Evolutionary conservation across 2,113 vertebrate species (phyloP).

Genomic region (Uropsilus gracilis): DNA sequence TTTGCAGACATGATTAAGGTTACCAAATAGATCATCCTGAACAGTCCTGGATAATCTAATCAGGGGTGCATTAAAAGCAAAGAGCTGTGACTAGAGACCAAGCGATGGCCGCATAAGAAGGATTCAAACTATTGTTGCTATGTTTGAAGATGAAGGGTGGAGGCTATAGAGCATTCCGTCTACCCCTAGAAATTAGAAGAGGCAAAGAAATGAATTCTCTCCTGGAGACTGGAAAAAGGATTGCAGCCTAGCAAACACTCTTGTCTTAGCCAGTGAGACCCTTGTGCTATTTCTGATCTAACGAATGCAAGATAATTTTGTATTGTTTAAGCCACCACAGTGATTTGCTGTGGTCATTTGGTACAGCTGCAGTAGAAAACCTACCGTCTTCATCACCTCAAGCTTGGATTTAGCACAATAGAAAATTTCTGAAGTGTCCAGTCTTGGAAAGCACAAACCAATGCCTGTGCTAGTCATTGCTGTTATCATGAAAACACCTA

Average conservation of each 20-base stretch:
- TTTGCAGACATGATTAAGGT: no score
- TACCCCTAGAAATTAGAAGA: not conserved
- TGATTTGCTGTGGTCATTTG: not conserved
- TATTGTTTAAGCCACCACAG: not conserved
- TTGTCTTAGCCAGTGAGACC: not conserved
- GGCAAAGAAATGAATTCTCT: not conserved
- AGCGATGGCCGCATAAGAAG: not conserved
- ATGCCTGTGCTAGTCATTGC: no score
- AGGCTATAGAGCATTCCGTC: not conserved
- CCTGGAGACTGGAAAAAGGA: not conserved
- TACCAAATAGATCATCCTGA: no score
- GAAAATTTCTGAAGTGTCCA: not conserved
- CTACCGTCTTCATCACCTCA: not conserved
- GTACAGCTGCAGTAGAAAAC: not conserved
- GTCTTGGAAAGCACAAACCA: no score
- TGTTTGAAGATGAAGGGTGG: not conserved
- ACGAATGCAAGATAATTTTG: not conserved
- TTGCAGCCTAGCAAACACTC: not conserved
- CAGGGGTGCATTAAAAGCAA: no score
- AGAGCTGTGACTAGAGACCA: not conserved
- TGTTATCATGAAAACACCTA: no score
- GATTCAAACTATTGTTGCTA: not conserved
- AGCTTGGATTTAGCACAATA: not conserved
- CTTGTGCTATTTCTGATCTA: not conserved
- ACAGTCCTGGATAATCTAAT: no score